Evolutionary conservation across 2,888 invertebrate species (phyloP).

Genomic region (Perizoma affinitatum): DNA sequence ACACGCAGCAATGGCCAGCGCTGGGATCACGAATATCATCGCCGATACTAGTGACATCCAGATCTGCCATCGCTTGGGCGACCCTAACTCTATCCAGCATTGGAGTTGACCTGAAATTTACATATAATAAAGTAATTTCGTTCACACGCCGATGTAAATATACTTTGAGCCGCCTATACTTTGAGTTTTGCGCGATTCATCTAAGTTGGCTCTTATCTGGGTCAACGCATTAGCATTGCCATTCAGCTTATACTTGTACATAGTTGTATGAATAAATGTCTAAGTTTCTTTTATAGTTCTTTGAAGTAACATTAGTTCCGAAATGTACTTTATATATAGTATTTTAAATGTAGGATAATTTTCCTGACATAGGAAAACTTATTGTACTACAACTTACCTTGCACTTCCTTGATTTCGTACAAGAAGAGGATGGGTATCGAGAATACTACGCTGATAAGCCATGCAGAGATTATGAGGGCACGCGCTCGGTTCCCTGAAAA

Average conservation of each 20-base stretch:
- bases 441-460: conserved; percentile 92
- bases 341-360: no score
- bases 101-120: conserved; percentile 85
- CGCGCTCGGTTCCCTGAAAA: conserved; percentile 92
- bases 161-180: no score
- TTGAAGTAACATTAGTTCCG: no score
- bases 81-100: conserved; percentile 94
- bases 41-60: conserved; percentile 94
- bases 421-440: conserved; percentile 92
- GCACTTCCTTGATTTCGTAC: conserved; percentile 90
- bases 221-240: no score
- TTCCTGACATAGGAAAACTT: neutral
- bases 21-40: conserved; percentile 93
- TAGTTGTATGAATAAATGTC: no score
- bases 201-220: no score
- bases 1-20: conserved; percentile 94
- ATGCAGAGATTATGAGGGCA: conserved; percentile 90
- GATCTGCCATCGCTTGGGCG: conserved; percentile 91
- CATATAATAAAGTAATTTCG: no score
- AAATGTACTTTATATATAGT: no score
- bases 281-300: no score
- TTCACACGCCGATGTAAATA: no score
- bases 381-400: conserved; percentile 80
- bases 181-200: no score
- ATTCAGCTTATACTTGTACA: no score